Percentiles rank a stretch among this genome's conserved stretches.
Conservation (phyloP, 1,140 invertebrate species). For the Lutraria rhynchaena region DNA sequence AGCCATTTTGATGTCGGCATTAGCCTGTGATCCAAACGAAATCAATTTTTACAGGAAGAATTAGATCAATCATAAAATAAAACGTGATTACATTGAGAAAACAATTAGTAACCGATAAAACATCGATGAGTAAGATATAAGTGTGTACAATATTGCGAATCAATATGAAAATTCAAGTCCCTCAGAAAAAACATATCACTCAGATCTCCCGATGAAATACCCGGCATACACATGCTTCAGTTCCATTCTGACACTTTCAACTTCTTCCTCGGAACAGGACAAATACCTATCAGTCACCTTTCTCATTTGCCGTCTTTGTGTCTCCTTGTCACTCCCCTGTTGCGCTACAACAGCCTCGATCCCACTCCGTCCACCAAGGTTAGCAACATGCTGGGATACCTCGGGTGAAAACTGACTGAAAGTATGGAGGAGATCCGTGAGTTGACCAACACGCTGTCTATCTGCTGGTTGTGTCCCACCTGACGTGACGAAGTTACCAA, state of each 20-base stretch:
- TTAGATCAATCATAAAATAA: no score
- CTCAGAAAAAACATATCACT: neutral
- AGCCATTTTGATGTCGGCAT: no score
- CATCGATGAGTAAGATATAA: no score
- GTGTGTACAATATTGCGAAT: no score
- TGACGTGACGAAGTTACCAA: neutral
- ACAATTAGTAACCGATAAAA: no score
- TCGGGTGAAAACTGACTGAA: neutral
- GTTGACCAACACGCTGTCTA: neutral
- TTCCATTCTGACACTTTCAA: neutral
- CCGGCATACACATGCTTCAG: constrained; percentile 12
- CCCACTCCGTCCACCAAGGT: neutral
- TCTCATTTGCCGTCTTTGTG: neutral
- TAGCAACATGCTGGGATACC: neutral
- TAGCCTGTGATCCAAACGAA: no score
- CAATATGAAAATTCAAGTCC: no score
- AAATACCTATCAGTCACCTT: neutral
- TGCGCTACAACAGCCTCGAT: neutral
- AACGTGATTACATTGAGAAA: no score
- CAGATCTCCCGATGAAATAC: constrained; percentile 2
- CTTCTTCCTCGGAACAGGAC: constrained; percentile 22
- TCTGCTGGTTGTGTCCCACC: neutral
- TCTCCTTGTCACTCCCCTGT: neutral
- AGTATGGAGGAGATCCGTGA: neutral
- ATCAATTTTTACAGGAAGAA: no score